Conservation (phyloP, 2,888 invertebrate species). For the Beris morrisii region DNA sequence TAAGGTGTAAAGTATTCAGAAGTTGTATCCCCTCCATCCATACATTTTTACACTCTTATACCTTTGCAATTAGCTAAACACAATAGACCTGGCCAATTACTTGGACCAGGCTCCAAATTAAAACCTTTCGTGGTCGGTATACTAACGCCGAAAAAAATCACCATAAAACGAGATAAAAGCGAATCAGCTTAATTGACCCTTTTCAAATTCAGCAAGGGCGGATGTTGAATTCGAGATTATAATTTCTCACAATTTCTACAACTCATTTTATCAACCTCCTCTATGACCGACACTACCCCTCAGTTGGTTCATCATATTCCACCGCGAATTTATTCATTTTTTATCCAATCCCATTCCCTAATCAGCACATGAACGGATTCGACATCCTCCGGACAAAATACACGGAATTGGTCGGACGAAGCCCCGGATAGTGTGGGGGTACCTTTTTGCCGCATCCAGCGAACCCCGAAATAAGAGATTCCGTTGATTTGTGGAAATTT, state of each 20-base stretch:
- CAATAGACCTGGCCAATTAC: too few species aligned
- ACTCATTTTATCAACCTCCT: not conserved
- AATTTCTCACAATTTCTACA: conserved; percentile 22
- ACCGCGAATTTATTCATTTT: conserved; percentile 36
- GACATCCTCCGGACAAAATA: not conserved
- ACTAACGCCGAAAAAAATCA: conserved; percentile 1
- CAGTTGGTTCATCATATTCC: conserved; percentile 32
- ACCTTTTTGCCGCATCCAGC: not conserved
- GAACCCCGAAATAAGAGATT: conserved; percentile 32
- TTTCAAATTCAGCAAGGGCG: conserved; percentile 25
- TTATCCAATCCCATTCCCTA: conserved; percentile 23
- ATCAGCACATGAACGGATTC: conserved; percentile 24
- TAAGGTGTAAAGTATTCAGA: too few species aligned
- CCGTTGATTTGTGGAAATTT: conserved; percentile 39
- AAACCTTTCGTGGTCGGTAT: too few species aligned
- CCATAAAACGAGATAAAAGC: conserved; percentile 19
- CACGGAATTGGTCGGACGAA: not conserved
- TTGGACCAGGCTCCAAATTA: too few species aligned
- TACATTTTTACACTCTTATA: too few species aligned
- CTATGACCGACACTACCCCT: not conserved
- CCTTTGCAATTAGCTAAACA: too few species aligned
- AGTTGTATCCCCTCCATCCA: too few species aligned
- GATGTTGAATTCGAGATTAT: conserved; percentile 31
- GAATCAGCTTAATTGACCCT: conserved; percentile 32
- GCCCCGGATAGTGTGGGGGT: too few species aligned